These are phyloP conservation scores for Xanthostigma xanthostigma DNA, from an alignment of 2,888 invertebrate species.

Conservation along the genomic window DNA sequence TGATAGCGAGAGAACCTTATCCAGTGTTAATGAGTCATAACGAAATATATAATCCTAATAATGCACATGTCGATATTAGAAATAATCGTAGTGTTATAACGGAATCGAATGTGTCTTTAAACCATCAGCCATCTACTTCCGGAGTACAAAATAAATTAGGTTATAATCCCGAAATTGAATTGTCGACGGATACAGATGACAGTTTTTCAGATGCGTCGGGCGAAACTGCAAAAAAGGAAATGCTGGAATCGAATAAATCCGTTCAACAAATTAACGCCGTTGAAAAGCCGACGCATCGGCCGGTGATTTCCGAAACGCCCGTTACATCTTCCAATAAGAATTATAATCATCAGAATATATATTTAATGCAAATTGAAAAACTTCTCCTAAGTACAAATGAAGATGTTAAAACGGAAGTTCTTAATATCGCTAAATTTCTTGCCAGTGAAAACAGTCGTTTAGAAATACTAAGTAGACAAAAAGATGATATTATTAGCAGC, in stretches of 20 bases:
- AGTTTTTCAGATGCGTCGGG: constrained; percentile 27
- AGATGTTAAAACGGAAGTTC: constrained; percentile 19
- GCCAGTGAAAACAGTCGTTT: constrained; percentile 22
- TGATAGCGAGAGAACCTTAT: constrained; percentile 9
- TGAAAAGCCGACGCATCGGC: too few species aligned
- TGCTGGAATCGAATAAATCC: too few species aligned
- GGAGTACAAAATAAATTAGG: constrained; percentile 1
- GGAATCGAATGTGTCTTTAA: too few species aligned
- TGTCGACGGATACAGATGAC: constrained; percentile 60
- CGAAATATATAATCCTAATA: too few species aligned
- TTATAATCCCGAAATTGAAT: constrained; percentile 45
- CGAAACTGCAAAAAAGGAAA: background rate
- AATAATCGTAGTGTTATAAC: too few species aligned
- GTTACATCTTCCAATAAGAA: too few species aligned
- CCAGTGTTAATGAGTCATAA: too few species aligned
- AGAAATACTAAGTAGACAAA: constrained; percentile 19
- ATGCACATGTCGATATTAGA: too few species aligned
- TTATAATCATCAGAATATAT: constrained; percentile 8
- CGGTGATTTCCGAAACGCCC: too few species aligned
- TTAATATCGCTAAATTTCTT: constrained; percentile 22
- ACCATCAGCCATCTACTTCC: constrained; percentile 11
- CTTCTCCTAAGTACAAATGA: constrained; percentile 19
- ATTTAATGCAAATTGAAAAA: constrained; percentile 22
- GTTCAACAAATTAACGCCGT: too few species aligned
- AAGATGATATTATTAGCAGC: constrained; percentile 23